Evolutionary conservation across 2,888 invertebrate genomes (phyloP), one percentile per base, ranked within the genome.

Genomic region (Nomada hirtipes): DNA sequence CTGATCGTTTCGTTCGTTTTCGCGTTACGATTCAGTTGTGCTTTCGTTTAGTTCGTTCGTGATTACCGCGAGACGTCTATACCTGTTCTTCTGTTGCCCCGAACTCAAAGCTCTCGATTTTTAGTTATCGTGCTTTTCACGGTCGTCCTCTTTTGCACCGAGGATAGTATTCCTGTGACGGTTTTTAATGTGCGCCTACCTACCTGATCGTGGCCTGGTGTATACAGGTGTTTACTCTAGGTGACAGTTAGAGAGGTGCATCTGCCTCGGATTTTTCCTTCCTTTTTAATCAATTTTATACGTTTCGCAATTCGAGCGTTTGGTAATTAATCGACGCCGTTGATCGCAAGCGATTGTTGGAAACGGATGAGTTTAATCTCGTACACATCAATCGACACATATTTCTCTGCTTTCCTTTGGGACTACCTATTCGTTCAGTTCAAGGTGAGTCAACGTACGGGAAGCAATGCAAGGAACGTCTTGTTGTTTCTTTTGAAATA

Each of bases 1-100:
- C 68, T 74, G 79, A 83, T 77, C 84, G 86, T 88, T 82, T 76
- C 81, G 85, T 82, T 85, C 86, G 81, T 87, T 88, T 87, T 89
- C 87, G 87, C 84, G 84, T 85, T 77, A 71, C 72, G 77, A 63
- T 82, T 83, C 82, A 80, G 65, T 72, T 76, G 79, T 82, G 82
- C 70, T 79, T 74, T 75, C 79, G 75, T 81, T 86, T 78, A 87
- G 87, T 87, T 68, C 65, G 80, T 44, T 73, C 71, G 70, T 68
- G 79, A 76, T 84, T 80, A 74, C 67, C 69, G 75, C 61, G 26
- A 77, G 63, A 60, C 65, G 13, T n/a, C 65, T 36, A 57, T 36
- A 13, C 13, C 57, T 9, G 20, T 52, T 29, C n/a, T 57, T 63
- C 29, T 29, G 44, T 71, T 44, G 63, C 26, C 36, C 64, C 23